These are phyloP conservation scores for Lanistes nyassanus DNA, from an alignment of 1,140 invertebrate species.

Conservation along the genomic window DNA sequence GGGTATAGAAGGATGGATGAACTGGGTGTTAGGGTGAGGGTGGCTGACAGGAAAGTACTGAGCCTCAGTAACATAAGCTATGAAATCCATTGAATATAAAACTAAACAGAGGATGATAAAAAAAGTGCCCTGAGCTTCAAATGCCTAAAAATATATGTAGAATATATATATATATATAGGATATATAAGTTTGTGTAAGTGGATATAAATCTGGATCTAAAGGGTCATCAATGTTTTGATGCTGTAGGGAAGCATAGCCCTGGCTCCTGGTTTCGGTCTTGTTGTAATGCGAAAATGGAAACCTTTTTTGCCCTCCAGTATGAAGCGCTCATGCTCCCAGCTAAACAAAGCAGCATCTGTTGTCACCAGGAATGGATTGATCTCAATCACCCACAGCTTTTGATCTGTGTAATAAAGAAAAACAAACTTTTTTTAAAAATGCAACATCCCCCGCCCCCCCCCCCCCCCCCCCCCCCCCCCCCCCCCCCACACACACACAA, in stretches of 20 bases:
- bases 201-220: too few relatives aligned
- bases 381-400: slow-evolving; percentile 57
- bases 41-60: too few relatives aligned
- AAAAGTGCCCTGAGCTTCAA: too few relatives aligned
- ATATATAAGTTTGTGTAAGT: too few relatives aligned
- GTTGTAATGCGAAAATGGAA: slow-evolving; percentile 48
- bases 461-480: not conserved
- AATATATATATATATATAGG: too few relatives aligned
- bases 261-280: slow-evolving; percentile 48
- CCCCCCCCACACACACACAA: slow-evolving; percentile 3
- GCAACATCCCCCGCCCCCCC: not conserved
- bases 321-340: slow-evolving; percentile 53
- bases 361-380: slow-evolving; percentile 57
- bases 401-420: slow-evolving; percentile 30
- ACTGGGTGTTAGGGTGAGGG: too few relatives aligned
- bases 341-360: slow-evolving; percentile 59
- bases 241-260: slow-evolving; percentile 51
- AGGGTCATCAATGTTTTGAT: slow-evolving; percentile 39
- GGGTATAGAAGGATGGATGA: too few relatives aligned
- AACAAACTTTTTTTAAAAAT: too few relatives aligned
- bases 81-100: too few relatives aligned
- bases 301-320: slow-evolving; percentile 47
- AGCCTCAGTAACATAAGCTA: too few relatives aligned
- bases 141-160: too few relatives aligned
- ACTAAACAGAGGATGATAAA: too few relatives aligned